Evolutionary conservation across 2,888 invertebrate species (phyloP).

Genomic region (Andrena trimmerana): DNA sequence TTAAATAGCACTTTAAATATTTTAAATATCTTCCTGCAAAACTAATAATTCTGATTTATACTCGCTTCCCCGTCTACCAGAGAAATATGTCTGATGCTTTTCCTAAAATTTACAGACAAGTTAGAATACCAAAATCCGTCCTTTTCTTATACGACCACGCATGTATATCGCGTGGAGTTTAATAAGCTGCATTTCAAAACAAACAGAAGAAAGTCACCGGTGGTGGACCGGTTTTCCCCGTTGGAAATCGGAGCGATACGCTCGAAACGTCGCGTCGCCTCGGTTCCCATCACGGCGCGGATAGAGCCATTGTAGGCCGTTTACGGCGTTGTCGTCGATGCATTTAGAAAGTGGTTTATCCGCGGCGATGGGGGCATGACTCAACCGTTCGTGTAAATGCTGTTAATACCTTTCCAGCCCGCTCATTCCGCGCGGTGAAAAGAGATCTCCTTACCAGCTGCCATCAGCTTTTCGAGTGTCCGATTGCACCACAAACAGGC

Average conservation of each 20-base stretch:
- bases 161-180: neutral
- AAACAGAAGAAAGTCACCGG: slow-evolving; percentile 1
- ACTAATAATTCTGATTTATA: too few relatives aligned
- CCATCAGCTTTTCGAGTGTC: slow-evolving; percentile 18
- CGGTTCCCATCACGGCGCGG: slow-evolving; percentile 51
- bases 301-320: slow-evolving; percentile 79
- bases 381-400: slow-evolving; percentile 76
- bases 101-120: too few relatives aligned
- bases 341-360: slow-evolving; percentile 81
- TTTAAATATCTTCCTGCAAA: too few relatives aligned
- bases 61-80: too few relatives aligned
- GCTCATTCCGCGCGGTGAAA: slow-evolving; percentile 28
- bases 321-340: slow-evolving; percentile 75
- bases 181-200: neutral
- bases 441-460: slow-evolving; percentile 38
- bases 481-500: slow-evolving; percentile 33
- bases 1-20: too few relatives aligned
- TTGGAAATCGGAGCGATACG: slow-evolving; percentile 26
- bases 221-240: slow-evolving; percentile 8
- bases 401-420: slow-evolving; percentile 64
- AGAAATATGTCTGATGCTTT: too few relatives aligned
- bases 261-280: slow-evolving; percentile 33
- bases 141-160: neutral
- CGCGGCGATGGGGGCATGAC: slow-evolving; percentile 76
- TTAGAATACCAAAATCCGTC: too few relatives aligned